Evolutionary conservation across 2,888 invertebrate species (phyloP).

Genomic region (Liopterus haemorrhoidalis): DNA sequence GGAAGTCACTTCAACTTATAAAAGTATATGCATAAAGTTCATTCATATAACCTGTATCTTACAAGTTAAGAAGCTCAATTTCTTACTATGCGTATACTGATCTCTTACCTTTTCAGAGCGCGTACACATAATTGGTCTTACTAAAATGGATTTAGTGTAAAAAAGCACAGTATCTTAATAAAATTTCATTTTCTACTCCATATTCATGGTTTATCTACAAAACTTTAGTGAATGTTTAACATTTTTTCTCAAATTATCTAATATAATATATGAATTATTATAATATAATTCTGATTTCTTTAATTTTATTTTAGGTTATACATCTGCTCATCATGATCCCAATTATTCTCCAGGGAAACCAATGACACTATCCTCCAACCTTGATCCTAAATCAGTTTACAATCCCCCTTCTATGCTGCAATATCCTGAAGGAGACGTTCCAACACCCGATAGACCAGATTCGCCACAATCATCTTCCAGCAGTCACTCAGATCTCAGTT

Average conservation of each 20-base stretch:
- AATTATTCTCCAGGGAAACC: slow-evolving; percentile 49
- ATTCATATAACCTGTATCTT: no score
- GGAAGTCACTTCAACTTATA: no score
- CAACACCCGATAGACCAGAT: slow-evolving; percentile 54
- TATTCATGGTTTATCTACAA: no score
- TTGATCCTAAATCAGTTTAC: slow-evolving; percentile 75
- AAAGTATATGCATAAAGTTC: no score
- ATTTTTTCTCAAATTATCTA: no score
- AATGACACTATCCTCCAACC: slow-evolving; percentile 67
- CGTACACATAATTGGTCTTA: no score
- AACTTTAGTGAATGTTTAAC: no score
- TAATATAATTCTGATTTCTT: background rate
- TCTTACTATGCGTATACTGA: no score
- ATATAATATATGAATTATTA: slow-evolving; percentile 3
- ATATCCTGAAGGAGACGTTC: slow-evolving; percentile 63
- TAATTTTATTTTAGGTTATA: slow-evolving; percentile 38
- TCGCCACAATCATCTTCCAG: slow-evolving; percentile 73
- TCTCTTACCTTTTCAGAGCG: no score
- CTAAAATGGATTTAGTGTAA: no score
- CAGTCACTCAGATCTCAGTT: slow-evolving; percentile 63
- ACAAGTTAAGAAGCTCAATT: no score
- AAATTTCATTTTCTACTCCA: background rate
- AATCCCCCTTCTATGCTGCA: slow-evolving; percentile 86
- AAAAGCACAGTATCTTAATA: slow-evolving; percentile 7
- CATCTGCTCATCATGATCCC: slow-evolving; percentile 46